These are phyloP conservation scores for Danio choprae DNA, from an alignment of 2,797 vertebrate species.

Conservation along the genomic window DNA sequence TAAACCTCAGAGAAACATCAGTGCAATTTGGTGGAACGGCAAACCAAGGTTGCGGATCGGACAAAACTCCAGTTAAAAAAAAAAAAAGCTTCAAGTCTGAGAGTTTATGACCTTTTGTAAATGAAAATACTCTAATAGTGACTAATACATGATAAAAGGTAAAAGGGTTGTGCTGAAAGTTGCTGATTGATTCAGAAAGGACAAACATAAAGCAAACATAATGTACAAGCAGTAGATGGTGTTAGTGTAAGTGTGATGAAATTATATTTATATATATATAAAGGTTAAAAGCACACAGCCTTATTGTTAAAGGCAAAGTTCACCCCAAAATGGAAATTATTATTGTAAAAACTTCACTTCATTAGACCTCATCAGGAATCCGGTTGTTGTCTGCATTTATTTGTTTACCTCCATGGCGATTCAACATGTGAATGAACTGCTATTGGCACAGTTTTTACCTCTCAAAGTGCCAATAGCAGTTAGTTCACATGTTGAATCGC, in stretches of 20 bases:
- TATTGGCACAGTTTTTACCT: too few species aligned
- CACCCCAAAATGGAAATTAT: too few species aligned
- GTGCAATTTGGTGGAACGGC: constrained; percentile 73
- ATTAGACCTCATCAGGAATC: too few species aligned
- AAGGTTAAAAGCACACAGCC: neutral
- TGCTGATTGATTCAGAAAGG: constrained; percentile 43
- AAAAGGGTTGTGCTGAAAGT: constrained; percentile 7
- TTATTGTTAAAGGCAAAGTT: neutral
- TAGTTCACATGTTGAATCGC: too few species aligned
- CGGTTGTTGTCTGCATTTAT: too few species aligned
- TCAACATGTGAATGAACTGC: too few species aligned
- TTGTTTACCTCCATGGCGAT: too few species aligned
- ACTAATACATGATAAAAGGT: constrained; percentile 25
- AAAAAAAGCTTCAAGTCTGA: constrained; percentile 5
- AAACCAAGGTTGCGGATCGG: constrained; percentile 8
- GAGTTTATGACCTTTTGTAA: constrained; percentile 13
- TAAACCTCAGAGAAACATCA: constrained; percentile 74
- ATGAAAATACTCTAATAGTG: constrained; percentile 35
- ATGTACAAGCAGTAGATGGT: constrained; percentile 57
- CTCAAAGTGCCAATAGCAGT: too few species aligned
- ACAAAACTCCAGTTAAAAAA: constrained; percentile 16
- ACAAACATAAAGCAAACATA: constrained; percentile 7
- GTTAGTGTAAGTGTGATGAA: constrained; percentile 70
- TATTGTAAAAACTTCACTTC: too few species aligned
- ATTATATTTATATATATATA: neutral